phyloP scores from a whole-genome alignment of 2,113 vertebrate genomes.

The Lota lota region DNA sequence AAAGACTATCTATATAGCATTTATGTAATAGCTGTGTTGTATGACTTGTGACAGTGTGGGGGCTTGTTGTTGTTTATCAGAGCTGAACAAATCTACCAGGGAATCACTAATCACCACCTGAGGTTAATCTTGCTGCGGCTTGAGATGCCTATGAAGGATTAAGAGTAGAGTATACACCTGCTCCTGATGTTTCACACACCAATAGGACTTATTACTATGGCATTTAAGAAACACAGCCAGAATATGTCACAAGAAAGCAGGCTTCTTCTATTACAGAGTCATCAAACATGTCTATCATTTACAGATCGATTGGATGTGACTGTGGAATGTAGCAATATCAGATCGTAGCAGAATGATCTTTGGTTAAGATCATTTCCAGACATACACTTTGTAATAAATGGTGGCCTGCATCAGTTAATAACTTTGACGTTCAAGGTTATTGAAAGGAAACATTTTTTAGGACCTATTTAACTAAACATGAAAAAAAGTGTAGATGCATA shows the following conservation, averaged over 20 bases:
- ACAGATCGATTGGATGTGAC: background rate
- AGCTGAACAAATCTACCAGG: slow-evolving; percentile 44
- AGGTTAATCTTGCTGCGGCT: slow-evolving; percentile 70
- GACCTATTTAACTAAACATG: too few species aligned
- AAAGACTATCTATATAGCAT: background rate
- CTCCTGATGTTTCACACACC: slow-evolving; percentile 50
- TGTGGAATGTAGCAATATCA: too few species aligned
- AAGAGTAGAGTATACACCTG: slow-evolving; percentile 58
- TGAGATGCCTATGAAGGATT: slow-evolving; percentile 65
- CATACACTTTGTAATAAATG: too few species aligned
- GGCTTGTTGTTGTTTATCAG: slow-evolving; percentile 34
- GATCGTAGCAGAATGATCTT: too few species aligned
- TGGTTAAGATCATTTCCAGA: too few species aligned
- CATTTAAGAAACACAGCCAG: slow-evolving; percentile 44
- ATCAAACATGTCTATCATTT: background rate
- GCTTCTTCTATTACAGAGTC: slow-evolving; percentile 11
- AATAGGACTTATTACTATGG: slow-evolving; percentile 30
- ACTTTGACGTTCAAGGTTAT: too few species aligned
- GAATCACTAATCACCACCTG: slow-evolving; percentile 64
- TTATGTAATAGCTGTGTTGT: background rate
- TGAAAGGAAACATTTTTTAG: too few species aligned
- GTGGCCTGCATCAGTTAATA: too few species aligned
- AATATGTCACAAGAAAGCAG: slow-evolving; percentile 24
- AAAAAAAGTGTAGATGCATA: too few species aligned
- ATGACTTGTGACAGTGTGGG: background rate